Conservation (phyloP, 2,888 invertebrate genomes). For the Diarsia rubi region DNA sequence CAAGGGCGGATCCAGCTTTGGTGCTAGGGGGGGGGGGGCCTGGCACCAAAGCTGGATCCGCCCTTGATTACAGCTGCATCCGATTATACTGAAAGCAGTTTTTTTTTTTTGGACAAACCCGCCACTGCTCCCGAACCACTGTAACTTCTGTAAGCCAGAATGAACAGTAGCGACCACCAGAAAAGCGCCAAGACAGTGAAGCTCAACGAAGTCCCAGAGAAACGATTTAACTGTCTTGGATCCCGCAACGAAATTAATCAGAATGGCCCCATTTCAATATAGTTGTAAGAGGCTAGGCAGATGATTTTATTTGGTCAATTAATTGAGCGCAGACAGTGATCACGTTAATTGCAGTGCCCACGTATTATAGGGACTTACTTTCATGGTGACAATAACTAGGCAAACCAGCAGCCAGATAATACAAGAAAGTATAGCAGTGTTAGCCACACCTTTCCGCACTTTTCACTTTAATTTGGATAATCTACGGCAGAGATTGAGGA, state of each 20-base stretch:
- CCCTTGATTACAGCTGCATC: background rate
- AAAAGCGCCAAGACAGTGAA: no score
- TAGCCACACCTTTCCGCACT: background rate
- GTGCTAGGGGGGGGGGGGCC: no score
- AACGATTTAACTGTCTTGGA: no score
- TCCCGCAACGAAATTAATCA: no score
- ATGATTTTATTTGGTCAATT: background rate
- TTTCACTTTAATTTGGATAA: conserved; percentile 4
- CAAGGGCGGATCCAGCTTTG: no score
- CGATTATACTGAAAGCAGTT: background rate
- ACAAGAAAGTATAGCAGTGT: no score
- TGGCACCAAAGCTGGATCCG: no score
- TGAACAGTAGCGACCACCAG: no score
- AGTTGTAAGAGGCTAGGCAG: background rate
- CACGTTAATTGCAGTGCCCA: background rate
- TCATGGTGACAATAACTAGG: conserved; percentile 4
- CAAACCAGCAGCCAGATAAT: background rate
- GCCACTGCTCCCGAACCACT: no score
- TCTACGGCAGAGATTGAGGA: background rate
- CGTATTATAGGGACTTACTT: background rate
- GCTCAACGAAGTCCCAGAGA: no score
- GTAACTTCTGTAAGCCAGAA: no score
- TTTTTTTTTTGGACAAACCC: no score
- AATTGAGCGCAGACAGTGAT: background rate
- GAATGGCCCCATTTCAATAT: background rate